phyloP scores from a whole-genome alignment of 2,797 vertebrate species.

The Eulemur albifrons region DNA sequence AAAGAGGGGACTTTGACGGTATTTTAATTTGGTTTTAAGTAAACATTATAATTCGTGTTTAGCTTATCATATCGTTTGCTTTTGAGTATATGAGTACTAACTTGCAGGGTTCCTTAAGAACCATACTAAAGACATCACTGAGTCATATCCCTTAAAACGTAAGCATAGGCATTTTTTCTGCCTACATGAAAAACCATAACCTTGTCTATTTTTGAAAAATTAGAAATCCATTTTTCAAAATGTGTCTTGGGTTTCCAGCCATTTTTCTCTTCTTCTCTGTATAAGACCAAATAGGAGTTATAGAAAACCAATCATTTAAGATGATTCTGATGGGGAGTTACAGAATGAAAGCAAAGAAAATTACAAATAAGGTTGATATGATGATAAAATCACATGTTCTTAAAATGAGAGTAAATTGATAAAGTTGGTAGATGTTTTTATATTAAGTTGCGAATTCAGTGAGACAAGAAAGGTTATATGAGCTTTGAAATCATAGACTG shows the following conservation, averaged over 20 bases:
- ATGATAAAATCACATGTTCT: neutral
- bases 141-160: neutral
- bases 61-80: neutral
- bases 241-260: neutral
- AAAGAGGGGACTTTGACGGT: neutral
- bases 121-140: neutral
- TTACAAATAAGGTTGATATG: neutral
- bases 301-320: neutral
- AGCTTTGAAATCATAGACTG: neutral
- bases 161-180: neutral
- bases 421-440: neutral
- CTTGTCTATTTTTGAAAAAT: neutral
- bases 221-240: neutral
- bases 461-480: neutral
- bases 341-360: neutral
- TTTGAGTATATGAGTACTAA: neutral
- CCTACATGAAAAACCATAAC: neutral
- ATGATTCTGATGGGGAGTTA: neutral
- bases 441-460: neutral
- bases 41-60: neutral
- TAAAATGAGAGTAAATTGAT: neutral
- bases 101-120: neutral
- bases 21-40: neutral
- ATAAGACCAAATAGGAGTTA: neutral
- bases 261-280: neutral